Base-by-base conservation (phyloP, 2,113 vertebrate genomes). In the Cryptotis parvus region DNA sequence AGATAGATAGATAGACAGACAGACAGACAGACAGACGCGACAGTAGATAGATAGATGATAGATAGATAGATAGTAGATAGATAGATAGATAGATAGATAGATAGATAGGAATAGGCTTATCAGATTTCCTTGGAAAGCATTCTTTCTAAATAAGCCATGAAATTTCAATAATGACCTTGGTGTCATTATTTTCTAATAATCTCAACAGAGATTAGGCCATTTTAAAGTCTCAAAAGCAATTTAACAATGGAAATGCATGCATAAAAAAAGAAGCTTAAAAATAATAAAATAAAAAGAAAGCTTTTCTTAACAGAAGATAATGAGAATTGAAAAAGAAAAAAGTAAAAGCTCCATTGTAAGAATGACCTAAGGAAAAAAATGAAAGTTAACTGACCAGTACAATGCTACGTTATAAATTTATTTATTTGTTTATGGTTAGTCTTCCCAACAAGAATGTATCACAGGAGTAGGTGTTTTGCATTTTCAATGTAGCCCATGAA, bases 171-270 rank as follows among this genome's bases (percentile, higher is more conserved):
- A 94, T 89, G 79, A 93, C 66, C 37, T 90, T 89, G 66, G 83
- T 90, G 91, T 74, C 79, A 88, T 83, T 41, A 91, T 95, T 90
- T 90, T 90, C 68, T 93, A 95, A 94, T 61, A 95, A 91, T 85
- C 61, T 83, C 75, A 75, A 87, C 33, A 95, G 73, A 92, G 52
- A 87, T 83, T 88, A 26, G 75, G 70, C 6, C 66, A 82, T 91
- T 94, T 49, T 55, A 55, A 87, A 87, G 35, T 94, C 33, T 79
- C 85, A 94, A 93, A 91, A 90, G 61, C 70, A 93, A 78, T 95
- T 93, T 89, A 85, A 61, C 83, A 93, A 92, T 66, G 39, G n/a
- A 95, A 94, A 86, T 58, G 18, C 27, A 86, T 76, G 84, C 5
- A 93, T 79, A 95, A 95, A 86, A 45, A 88, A 49, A 73, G 33